These are phyloP conservation scores for Brachionus asplanchnoidis DNA, from an alignment of 1,140 invertebrate species.

Conservation along the genomic window DNA sequence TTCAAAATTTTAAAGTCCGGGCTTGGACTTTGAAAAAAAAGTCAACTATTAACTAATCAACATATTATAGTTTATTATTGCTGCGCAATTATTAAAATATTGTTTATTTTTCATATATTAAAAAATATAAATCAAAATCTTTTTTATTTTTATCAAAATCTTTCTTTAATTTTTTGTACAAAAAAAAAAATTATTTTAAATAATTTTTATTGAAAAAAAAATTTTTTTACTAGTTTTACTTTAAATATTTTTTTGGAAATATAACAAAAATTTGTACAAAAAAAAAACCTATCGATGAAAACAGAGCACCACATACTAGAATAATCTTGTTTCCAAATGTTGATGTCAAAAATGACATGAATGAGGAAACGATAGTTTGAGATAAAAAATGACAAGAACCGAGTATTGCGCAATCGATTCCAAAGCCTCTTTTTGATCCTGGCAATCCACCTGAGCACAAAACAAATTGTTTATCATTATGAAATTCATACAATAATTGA, in stretches of 20 bases:
- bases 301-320: constrained; percentile 14
- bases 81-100: too few species aligned
- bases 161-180: too few species aligned
- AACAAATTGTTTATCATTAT: constrained; percentile 29
- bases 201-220: background rate
- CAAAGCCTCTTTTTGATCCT: constrained; percentile 25
- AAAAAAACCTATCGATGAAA: constrained; percentile 18
- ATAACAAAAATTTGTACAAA: background rate
- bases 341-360: constrained; percentile 28
- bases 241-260: background rate
- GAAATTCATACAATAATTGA: constrained; percentile 41
- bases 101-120: too few species aligned
- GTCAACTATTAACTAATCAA: too few species aligned
- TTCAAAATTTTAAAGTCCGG: too few species aligned
- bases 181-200: too few species aligned
- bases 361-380: constrained; percentile 4
- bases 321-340: constrained; percentile 26
- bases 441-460: background rate
- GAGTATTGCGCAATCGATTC: constrained; percentile 34
- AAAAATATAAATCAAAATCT: too few species aligned
- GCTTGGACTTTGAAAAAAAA: too few species aligned
- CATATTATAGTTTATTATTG: too few species aligned
- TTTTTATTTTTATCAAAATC: too few species aligned
- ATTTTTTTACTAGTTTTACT: background rate
- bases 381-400: constrained; percentile 27